Conservation (phyloP, 1,140 invertebrate genomes). For the Camponotus vicinus region DNA sequence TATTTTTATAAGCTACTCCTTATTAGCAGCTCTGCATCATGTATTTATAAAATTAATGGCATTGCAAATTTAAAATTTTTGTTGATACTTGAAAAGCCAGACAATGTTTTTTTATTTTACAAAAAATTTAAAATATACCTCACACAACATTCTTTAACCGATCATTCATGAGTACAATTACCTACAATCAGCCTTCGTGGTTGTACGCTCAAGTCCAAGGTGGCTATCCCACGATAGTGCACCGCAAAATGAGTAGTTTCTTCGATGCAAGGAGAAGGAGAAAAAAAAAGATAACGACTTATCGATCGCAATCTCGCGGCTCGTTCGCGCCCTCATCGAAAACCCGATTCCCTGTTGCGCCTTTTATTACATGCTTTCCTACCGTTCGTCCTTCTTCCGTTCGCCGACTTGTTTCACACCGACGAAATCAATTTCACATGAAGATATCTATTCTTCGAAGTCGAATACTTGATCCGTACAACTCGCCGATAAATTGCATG, state of each 20-base stretch:
- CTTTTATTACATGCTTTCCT: conserved; percentile 51
- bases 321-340: conserved; percentile 23
- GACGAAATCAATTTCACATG: conserved; percentile 57
- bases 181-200: conserved; percentile 14
- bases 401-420: conserved; percentile 26
- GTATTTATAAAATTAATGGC: background rate
- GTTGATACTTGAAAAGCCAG: background rate
- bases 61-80: background rate
- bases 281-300: conserved; percentile 44
- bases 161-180: background rate
- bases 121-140: background rate
- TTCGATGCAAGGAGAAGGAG: conserved; percentile 3
- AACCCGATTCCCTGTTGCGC: conserved; percentile 57
- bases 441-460: conserved; percentile 50
- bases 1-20: too few relatives aligned
- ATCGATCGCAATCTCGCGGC: conserved; percentile 52
- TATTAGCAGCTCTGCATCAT: background rate
- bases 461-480: conserved; percentile 36
- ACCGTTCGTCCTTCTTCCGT: conserved; percentile 25
- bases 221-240: conserved; percentile 38
- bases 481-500: conserved; percentile 36
- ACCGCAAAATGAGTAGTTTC: conserved; percentile 44
- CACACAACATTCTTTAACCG: background rate
- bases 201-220: conserved; percentile 30
- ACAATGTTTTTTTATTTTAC: background rate